Base-by-base conservation (phyloP, 1,140 invertebrate genomes). In the Hylaeus volcanicus region DNA sequence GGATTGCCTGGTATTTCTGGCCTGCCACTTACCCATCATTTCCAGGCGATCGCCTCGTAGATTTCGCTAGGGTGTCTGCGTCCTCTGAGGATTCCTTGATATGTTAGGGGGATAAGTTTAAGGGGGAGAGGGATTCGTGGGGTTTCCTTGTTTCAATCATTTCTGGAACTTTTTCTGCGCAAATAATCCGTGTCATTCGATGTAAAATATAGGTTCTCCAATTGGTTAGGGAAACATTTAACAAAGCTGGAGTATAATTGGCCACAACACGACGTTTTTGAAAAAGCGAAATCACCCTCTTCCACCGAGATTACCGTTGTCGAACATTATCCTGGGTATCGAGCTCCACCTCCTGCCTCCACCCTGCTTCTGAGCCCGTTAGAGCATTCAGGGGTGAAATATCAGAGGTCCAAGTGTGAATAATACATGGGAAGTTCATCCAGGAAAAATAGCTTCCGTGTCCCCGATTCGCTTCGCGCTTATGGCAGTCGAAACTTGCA, bases 311-410 rank as follows among this genome's bases (percentile, higher is more conserved):
- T 88, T 89, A 89, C 84, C 89, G 89, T 83, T 88, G 88, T 91
- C 86, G 83, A 90, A 89, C 79, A 88, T 86, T 83, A 86, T 85
- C 77, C 81, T 79, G 26, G 43, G 41, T 64, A 82, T 58, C 79
- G 39, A 37, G 43, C 63, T 48, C 58, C 63, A 15, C 12, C 72
- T 26, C 26, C 26, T 26, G 26, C 26, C 45, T 39, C 37, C 12
- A 64, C 71, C 74, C 60, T 63, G 75, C 68, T 81, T 80, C 81
- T 68, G 73, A 63, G 48, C 83, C 88, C 88, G 85, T 92, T 90
- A 88, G 87, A 90, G 87, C 89, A 81, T 92, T 91, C 90, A 90
- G 88, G 89, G 88, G 86, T 90, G 89, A 92, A 92, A 91, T 90
- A 91, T 91, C 89, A 87, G 85, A 86, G 81, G 74, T 80, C 81